phyloP scores from a whole-genome alignment of 2,888 invertebrate genomes.

The Euspilapteryx auroguttella region DNA sequence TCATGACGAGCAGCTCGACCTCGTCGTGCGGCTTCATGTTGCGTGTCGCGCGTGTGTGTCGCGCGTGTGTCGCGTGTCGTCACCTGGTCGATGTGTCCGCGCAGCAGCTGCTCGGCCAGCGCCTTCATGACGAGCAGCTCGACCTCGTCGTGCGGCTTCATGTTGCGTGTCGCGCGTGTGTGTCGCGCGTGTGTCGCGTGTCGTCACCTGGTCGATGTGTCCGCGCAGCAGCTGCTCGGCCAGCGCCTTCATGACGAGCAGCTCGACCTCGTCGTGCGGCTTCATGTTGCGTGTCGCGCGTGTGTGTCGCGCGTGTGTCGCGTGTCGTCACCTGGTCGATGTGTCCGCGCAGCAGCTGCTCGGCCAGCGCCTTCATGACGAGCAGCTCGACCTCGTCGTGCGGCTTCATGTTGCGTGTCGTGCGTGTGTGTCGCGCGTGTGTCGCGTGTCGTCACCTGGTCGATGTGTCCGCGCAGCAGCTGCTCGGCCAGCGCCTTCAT shows the following conservation, averaged over 20 bases:
- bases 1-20: no score
- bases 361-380: not conserved
- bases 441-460: not conserved
- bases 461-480: not conserved
- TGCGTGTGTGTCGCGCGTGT: no score
- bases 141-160: not conserved
- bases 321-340: not conserved
- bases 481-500: not conserved
- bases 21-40: no score
- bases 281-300: not conserved
- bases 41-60: no score
- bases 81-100: not conserved
- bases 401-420: not conserved
- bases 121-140: not conserved
- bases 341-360: not conserved
- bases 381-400: not conserved
- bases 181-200: not conserved
- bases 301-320: not conserved
- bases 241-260: not conserved
- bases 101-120: not conserved
- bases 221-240: not conserved
- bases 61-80: no score
- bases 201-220: not conserved
- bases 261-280: not conserved
- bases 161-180: not conserved